Conservation (phyloP, 2,797 vertebrate species). For the Darevskia nairensis region DNA sequence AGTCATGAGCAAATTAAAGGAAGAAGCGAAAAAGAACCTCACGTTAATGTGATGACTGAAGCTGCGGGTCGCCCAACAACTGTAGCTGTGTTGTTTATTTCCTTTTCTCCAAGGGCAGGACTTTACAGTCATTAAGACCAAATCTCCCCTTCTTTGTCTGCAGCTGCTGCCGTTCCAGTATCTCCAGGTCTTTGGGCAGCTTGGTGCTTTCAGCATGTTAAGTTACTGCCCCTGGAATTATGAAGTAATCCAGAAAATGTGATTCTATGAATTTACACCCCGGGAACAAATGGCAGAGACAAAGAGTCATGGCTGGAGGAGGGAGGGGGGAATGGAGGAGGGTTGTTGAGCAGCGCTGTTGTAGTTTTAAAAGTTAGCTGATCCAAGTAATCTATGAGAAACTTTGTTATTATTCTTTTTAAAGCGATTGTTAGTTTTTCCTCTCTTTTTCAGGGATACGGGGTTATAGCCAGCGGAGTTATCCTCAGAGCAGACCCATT, state of each 20-base stretch:
- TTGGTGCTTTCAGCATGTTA: conserved; percentile 5
- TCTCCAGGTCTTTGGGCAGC: neutral
- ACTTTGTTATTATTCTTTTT: neutral
- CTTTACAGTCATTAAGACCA: conserved; percentile 18
- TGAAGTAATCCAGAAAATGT: conserved; percentile 29
- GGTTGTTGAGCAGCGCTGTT: neutral
- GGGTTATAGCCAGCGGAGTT: too few relatives aligned
- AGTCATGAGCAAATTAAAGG: neutral
- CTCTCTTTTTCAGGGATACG: neutral
- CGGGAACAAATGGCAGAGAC: conserved; percentile 13
- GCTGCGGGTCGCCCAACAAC: neutral
- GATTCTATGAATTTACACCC: conserved; percentile 20
- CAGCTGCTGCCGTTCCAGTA: neutral
- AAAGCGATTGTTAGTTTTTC: neutral
- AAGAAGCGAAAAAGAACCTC: neutral
- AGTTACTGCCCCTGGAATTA: conserved; percentile 13
- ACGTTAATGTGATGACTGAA: neutral
- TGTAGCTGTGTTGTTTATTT: conserved; percentile 28
- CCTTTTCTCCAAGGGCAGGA: conserved; percentile 30
- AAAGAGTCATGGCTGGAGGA: neutral
- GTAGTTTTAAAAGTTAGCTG: neutral
- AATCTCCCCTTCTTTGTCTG: conserved; percentile 20
- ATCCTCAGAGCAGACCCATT: too few relatives aligned
- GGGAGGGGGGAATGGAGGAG: neutral
- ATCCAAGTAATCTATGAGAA: neutral